Conservation (phyloP, 1,140 invertebrate species). For the Papilio dardanus region DNA sequence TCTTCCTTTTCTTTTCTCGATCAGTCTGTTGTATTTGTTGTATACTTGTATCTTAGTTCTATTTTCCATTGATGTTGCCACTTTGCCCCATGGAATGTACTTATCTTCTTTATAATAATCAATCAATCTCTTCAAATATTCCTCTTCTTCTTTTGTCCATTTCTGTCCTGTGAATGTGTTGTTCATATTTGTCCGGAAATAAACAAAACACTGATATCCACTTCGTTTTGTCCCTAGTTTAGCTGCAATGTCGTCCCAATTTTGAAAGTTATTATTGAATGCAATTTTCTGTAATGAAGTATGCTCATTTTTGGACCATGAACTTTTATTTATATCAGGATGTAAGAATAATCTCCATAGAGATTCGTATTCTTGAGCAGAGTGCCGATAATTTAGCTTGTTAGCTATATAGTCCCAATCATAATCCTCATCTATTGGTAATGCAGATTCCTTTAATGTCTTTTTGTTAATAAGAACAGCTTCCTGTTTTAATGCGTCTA, state of each 20-base stretch:
- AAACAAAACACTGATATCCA: conserved; percentile 86
- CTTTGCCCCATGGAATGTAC: conserved; percentile 86
- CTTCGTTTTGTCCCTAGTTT: conserved; percentile 83
- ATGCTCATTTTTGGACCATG: conserved; percentile 85
- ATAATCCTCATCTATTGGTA: conserved; percentile 68
- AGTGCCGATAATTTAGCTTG: conserved; percentile 62
- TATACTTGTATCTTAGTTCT: conserved; percentile 86
- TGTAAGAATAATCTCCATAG: conserved; percentile 88
- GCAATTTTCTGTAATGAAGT: conserved; percentile 73
- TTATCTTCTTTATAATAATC: conserved; percentile 83
- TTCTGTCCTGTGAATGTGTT: conserved; percentile 62
- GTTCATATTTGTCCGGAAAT: conserved; percentile 82
- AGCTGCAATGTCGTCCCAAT: conserved; percentile 86
- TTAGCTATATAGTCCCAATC: conserved; percentile 70
- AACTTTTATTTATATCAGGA: conserved; percentile 84
- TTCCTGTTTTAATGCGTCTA: conserved; percentile 51
- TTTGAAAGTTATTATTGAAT: conserved; percentile 77
- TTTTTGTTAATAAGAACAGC: conserved; percentile 50
- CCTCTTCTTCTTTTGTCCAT: conserved; percentile 85
- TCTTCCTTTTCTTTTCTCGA: conserved; percentile 82
- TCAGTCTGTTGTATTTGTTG: conserved; percentile 80
- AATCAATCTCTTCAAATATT: conserved; percentile 81
- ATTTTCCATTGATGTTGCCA: conserved; percentile 83
- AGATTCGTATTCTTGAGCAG: conserved; percentile 60
- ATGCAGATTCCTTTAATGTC: conserved; percentile 54